phyloP scores from a whole-genome alignment of 2,113 vertebrate species.

The Gila orcuttii region DNA sequence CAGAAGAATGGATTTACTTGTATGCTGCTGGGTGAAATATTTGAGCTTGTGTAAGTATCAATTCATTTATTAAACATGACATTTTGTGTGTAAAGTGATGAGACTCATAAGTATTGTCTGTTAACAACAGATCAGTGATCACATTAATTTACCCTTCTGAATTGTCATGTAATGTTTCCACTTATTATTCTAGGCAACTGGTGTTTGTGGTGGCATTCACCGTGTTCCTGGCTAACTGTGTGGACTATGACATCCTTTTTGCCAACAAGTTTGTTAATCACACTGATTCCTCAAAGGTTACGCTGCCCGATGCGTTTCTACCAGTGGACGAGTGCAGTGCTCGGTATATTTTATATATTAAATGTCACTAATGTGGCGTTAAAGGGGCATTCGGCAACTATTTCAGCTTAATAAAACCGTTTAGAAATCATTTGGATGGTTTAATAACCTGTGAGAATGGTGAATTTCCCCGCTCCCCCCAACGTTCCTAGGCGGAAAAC shows the following conservation, averaged over 20 bases:
- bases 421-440: too few relatives aligned
- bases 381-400: too few relatives aligned
- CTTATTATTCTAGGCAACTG: constrained; percentile 82
- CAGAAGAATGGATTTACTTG: constrained; percentile 99
- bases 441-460: too few relatives aligned
- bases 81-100: too few relatives aligned
- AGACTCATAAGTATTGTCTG: not conserved
- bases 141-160: not conserved
- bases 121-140: not conserved
- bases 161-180: not conserved
- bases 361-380: not conserved
- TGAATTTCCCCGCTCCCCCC: too few relatives aligned
- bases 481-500: too few relatives aligned
- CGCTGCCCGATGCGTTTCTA: constrained; percentile 92
- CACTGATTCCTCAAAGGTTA: constrained; percentile 92
- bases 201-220: constrained; percentile 98
- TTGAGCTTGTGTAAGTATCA: constrained; percentile 92
- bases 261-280: constrained; percentile 98
- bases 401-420: too few relatives aligned
- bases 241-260: constrained; percentile 98
- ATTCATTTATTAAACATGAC: not conserved
- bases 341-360: constrained; percentile 73
- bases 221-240: constrained; percentile 95
- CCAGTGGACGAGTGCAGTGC: constrained; percentile 88
- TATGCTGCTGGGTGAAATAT: constrained; percentile 95